Conservation (phyloP, 2,113 vertebrate genomes). For the Mugil cephalus region DNA sequence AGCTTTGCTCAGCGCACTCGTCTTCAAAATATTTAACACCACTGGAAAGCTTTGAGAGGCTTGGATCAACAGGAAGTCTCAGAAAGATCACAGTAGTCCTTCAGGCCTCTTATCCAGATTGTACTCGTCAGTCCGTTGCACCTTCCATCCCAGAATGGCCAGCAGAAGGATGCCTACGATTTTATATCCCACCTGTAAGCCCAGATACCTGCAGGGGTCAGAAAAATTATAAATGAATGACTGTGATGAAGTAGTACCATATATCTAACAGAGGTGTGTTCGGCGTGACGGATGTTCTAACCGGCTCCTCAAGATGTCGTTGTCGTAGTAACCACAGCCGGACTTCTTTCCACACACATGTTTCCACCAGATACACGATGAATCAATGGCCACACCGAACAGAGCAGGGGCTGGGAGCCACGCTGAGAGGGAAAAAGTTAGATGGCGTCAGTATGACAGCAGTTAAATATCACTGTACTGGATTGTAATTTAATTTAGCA, state of each 20-base stretch:
- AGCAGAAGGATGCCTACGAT: conserved; percentile 88
- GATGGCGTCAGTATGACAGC: neutral
- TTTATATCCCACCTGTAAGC: conserved; percentile 93
- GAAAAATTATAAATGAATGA: neutral
- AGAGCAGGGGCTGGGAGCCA: conserved; percentile 93
- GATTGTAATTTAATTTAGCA: no score
- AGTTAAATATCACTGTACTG: neutral
- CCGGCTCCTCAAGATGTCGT: conserved; percentile 90
- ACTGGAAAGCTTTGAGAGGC: conserved; percentile 30
- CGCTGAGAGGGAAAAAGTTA: conserved; percentile 78
- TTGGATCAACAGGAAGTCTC: neutral
- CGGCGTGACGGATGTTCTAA: conserved; percentile 61
- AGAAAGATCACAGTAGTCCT: conserved; percentile 62
- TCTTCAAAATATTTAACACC: conserved; percentile 18
- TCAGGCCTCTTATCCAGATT: conserved; percentile 89
- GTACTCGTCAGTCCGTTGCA: conserved; percentile 90
- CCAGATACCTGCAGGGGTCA: conserved; percentile 87
- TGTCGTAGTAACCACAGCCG: conserved; percentile 94
- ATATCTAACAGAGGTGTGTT: neutral
- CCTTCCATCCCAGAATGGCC: conserved; percentile 88
- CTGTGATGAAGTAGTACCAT: neutral
- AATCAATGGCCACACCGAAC: conserved; percentile 92
- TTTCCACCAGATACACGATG: conserved; percentile 92
- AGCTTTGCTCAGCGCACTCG: conserved; percentile 10
- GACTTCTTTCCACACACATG: conserved; percentile 81